Conservation (phyloP, 2,113 vertebrate species). For the Casuarius casuarius region DNA sequence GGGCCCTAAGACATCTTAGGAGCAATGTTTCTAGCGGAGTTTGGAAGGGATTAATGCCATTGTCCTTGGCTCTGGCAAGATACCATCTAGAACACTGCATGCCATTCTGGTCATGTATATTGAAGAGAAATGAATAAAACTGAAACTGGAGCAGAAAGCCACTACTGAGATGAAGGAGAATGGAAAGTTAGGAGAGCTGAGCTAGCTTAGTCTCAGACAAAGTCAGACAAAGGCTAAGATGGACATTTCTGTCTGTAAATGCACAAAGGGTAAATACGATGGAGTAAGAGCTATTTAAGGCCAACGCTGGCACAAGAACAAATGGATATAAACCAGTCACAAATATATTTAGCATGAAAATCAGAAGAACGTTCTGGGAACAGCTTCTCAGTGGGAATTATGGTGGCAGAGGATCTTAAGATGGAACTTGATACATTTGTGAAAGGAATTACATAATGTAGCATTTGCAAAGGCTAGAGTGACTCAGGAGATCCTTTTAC, state of each 20-base stretch:
- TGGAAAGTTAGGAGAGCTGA: background rate
- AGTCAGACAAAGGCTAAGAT: rapidly evolving
- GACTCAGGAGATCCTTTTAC: slow-evolving; percentile 7
- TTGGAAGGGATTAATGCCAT: background rate
- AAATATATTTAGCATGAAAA: background rate
- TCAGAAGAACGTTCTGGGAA: background rate
- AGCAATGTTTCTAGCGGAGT: background rate
- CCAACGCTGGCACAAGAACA: background rate
- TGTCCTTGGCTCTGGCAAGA: background rate
- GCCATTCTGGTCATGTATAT: background rate
- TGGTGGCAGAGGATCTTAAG: background rate
- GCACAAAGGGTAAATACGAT: background rate
- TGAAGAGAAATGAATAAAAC: background rate
- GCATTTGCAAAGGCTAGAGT: background rate
- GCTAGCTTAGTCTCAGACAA: background rate
- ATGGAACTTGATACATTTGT: background rate
- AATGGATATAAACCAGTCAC: background rate
- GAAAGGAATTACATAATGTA: background rate
- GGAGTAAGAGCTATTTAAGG: background rate
- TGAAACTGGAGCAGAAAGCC: background rate
- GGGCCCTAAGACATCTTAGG: background rate
- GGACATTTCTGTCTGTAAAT: background rate
- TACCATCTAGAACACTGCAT: background rate
- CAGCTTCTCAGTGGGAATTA: background rate
- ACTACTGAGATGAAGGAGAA: background rate